Percentiles rank a stretch among this genome's conserved stretches.
Evolutionary conservation across 1,140 invertebrate genomes (phyloP).

Genomic region (Bombus balteatus): DNA sequence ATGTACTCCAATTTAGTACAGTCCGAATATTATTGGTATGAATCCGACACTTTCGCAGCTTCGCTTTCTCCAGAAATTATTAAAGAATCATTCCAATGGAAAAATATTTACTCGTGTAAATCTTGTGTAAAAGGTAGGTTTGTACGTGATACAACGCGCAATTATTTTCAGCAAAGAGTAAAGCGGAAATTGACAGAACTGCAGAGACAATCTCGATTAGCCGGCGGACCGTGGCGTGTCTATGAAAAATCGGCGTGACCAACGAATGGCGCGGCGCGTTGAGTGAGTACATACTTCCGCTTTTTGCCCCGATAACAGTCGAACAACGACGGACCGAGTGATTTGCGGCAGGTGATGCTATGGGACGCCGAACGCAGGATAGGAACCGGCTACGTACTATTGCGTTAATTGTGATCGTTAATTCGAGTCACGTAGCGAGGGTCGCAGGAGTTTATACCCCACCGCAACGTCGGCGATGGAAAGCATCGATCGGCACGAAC

Average conservation of each 20-base stretch:
- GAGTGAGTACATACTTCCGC: conserved; percentile 21
- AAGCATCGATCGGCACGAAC: conserved; percentile 54
- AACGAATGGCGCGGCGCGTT: neutral
- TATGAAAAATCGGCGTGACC: conserved; percentile 37
- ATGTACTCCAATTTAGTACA: too few species aligned
- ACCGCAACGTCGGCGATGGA: conserved; percentile 44
- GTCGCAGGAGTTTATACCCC: conserved; percentile 59
- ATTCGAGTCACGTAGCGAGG: conserved; percentile 69
- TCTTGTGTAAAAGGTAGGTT: too few species aligned
- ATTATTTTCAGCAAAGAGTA: too few species aligned
- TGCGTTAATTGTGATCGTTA: conserved; percentile 71
- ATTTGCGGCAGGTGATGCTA: conserved; percentile 12
- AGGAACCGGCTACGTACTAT: conserved; percentile 36
- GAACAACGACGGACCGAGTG: conserved; percentile 33
- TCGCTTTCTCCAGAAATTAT: too few species aligned
- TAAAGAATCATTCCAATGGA: too few species aligned
- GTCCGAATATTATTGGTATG: too few species aligned
- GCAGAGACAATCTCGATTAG: conserved; percentile 14
- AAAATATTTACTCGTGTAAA: too few species aligned
- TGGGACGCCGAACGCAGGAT: neutral
- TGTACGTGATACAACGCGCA: neutral
- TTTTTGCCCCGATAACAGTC: conserved; percentile 31
- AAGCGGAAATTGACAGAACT: neutral
- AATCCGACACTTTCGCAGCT: too few species aligned
- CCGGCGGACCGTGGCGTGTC: neutral